Evolutionary conservation across 2,888 invertebrate species (phyloP), one percentile per base, ranked within the genome.

Genomic region (Lasioglossum malachurum): DNA sequence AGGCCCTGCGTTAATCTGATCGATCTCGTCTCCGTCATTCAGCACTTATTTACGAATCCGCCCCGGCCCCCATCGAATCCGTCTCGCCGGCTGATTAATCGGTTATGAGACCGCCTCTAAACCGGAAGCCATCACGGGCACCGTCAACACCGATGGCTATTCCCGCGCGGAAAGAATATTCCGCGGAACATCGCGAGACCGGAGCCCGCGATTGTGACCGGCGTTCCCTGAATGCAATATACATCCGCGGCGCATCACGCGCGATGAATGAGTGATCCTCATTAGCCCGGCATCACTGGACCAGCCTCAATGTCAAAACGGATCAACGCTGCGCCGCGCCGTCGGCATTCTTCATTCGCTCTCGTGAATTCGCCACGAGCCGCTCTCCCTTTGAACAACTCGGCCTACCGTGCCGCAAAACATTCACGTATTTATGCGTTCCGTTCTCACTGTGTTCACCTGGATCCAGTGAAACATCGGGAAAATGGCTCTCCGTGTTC

Each of bases 241-340:
- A 71, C 87, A 84, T 19, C 19, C 41, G 76, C 8, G 44, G 12
- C 53, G 75, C 76, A 78, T 82, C 75, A 73, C 23, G 27, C 57
- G 41, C 49, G 71, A 80, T 84, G 77, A 86, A 86, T 85, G 83
- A 86, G 74, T 85, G 86, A 89, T 82, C 64, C 80, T 80, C 87
- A 88, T 89, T 88, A 85, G 82, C 27, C 69, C 44, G 41, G 67
- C 67, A 44, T 71, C 57, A 31, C 69, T 7, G 75, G 60, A 35
- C 67, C 23, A 46, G 10, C 53, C 69, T 74, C 79, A 80, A 77
- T 77, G 87, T 86, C 87, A 79, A 85, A 78, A 76, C 69, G 75
- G 23, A 76, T 84, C 67, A 76, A 60, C 75, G 46, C 77, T 49
- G 71, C 75, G 41, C 77, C 60, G 71, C 72, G 41, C 71, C 49